Conservation (phyloP, 2,888 invertebrate genomes). For the Mesopsocus fuscifrons region DNA sequence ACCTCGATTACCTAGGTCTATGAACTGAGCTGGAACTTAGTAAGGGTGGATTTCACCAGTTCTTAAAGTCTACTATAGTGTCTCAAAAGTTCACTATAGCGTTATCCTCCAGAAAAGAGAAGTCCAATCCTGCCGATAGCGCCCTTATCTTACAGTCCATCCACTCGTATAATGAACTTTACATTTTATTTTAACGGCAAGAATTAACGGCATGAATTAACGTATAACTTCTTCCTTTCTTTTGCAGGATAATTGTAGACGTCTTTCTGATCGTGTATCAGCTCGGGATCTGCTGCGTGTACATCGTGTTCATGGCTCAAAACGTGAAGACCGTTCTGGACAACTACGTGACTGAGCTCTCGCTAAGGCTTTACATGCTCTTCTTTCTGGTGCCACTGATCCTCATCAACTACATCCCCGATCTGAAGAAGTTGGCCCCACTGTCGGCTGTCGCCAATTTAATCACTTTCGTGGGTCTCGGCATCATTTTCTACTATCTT, state of each 20-base stretch:
- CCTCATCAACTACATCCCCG: conserved; percentile 48
- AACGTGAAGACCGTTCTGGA: conserved; percentile 31
- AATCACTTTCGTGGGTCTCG: conserved; percentile 55
- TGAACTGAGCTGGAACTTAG: too few species aligned
- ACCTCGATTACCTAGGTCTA: too few species aligned
- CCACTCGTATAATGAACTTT: too few species aligned
- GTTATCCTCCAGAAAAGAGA: too few species aligned
- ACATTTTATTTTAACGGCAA: too few species aligned
- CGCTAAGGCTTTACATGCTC: conserved; percentile 46
- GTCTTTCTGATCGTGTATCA: conserved; percentile 62
- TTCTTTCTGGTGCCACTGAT: conserved; percentile 51
- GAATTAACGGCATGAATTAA: too few species aligned
- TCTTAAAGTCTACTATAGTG: too few species aligned
- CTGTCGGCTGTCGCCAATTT: conserved; percentile 68
- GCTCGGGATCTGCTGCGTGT: conserved; percentile 75
- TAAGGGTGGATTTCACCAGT: too few species aligned
- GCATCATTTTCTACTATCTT: conserved; percentile 52
- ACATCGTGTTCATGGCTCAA: conserved; percentile 57
- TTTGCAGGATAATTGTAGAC: conserved; percentile 36
- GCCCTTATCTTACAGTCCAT: too few species aligned
- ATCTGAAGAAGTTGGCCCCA: conserved; percentile 61
- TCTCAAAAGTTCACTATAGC: too few species aligned
- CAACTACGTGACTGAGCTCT: conserved; percentile 24
- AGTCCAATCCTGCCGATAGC: too few species aligned
- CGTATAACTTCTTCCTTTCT: too few species aligned